Evolutionary conservation across 2,888 invertebrate species (phyloP).

Genomic region (Ophraella communa): DNA sequence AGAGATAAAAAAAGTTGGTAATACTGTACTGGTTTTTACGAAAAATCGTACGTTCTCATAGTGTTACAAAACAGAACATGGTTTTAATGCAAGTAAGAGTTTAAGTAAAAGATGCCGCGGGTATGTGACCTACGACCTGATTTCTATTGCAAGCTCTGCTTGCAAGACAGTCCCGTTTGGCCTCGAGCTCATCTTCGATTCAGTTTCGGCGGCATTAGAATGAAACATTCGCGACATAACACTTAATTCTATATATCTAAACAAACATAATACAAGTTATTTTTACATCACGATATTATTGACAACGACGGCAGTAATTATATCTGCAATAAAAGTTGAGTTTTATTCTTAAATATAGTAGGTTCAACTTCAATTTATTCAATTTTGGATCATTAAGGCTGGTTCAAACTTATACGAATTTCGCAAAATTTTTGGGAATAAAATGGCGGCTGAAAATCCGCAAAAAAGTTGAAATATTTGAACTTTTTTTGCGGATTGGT

Average conservation of each 20-base stretch:
- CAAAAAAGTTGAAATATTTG: no score
- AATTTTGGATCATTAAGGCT: no score
- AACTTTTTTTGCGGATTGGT: no score
- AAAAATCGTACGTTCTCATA: constrained; percentile 40
- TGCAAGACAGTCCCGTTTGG: constrained; percentile 54
- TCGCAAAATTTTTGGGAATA: no score
- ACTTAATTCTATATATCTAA: constrained; percentile 32
- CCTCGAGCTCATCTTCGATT: constrained; percentile 46
- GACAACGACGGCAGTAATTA: no score
- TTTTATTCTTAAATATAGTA: no score
- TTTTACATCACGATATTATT: no score
- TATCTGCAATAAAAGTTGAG: no score
- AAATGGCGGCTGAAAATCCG: no score
- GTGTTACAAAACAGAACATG: constrained; percentile 38
- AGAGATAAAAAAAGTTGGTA: background rate
- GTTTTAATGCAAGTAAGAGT: constrained; percentile 23
- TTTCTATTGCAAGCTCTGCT: constrained; percentile 53
- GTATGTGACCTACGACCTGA: constrained; percentile 57
- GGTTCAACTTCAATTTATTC: no score
- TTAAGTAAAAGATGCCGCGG: constrained; percentile 50
- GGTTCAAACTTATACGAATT: no score
- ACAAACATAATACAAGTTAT: background rate
- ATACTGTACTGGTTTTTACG: constrained; percentile 1
- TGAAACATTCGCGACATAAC: constrained; percentile 26
- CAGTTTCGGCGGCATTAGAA: constrained; percentile 40